Conservation (phyloP, 35 echinoderm and acorn worm species). For the Heliocidaris erythrogramma region DNA sequence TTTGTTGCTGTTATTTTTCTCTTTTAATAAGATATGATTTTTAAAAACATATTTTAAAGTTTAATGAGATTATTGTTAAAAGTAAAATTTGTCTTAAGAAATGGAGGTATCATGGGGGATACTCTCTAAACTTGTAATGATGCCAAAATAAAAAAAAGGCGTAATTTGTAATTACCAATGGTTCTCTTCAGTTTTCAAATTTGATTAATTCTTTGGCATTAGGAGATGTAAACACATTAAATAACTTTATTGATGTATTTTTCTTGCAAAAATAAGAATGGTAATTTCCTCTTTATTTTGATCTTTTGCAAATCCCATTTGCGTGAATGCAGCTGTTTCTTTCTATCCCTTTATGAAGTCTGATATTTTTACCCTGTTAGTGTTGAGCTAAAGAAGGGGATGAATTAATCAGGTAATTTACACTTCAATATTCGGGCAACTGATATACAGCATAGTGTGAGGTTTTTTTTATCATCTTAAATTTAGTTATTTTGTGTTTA, state of each 20-base stretch:
- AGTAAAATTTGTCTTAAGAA: background rate
- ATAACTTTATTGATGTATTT: background rate
- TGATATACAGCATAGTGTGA: constrained; percentile 22
- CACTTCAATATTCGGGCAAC: constrained; percentile 43
- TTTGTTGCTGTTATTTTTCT: background rate
- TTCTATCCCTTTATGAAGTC: background rate
- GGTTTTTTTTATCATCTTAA: background rate
- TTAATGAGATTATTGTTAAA: background rate
- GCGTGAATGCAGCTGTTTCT: constrained; percentile 18
- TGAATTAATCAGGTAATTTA: constrained; percentile 20
- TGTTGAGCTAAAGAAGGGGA: background rate
- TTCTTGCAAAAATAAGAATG: background rate
- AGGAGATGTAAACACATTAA: background rate
- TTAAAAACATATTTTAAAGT: background rate
- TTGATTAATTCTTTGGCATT: background rate
- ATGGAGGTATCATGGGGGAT: background rate
- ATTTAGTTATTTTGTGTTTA: constrained; percentile 21
- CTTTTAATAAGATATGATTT: background rate
- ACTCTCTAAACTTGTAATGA: background rate
- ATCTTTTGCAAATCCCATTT: background rate
- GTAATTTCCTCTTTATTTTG: constrained; percentile 1
- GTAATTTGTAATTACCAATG: background rate
- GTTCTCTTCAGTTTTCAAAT: background rate
- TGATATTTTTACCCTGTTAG: background rate
- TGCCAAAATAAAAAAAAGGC: background rate